Evolutionary conservation across 2,888 invertebrate genomes (phyloP).

Genomic region (Xanthorhoe spadicearia): DNA sequence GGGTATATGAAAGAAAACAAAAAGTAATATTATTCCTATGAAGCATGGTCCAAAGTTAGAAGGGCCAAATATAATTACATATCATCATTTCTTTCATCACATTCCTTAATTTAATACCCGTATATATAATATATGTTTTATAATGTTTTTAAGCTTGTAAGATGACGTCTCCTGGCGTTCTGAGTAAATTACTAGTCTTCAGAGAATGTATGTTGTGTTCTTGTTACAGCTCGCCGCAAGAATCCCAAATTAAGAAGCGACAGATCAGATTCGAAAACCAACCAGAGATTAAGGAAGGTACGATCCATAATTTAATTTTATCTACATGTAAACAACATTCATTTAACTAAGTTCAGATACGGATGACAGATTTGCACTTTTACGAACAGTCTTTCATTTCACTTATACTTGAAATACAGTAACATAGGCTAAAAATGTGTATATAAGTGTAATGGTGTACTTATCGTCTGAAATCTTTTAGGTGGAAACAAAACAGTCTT

Average conservation of each 20-base stretch:
- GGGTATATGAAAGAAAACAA: no score
- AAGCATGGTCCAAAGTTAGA: no score
- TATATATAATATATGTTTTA: no score
- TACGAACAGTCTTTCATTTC: neutral
- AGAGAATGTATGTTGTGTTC: neutral
- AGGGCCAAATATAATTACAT: no score
- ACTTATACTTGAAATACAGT: no score
- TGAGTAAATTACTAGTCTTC: neutral
- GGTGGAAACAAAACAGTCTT: conserved; percentile 69
- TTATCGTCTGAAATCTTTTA: conserved; percentile 39
- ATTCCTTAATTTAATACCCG: no score
- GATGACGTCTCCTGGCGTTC: no score
- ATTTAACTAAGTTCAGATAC: neutral
- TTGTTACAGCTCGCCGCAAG: conserved; percentile 52
- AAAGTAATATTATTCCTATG: no score
- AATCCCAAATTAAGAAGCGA: conserved; percentile 62
- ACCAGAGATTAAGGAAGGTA: conserved; percentile 61
- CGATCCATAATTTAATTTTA: neutral
- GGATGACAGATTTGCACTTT: neutral
- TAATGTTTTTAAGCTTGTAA: no score
- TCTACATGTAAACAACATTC: neutral
- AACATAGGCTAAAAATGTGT: no score
- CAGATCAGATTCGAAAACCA: conserved; percentile 63
- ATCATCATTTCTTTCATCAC: no score
- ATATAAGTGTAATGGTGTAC: neutral